These are phyloP conservation scores for Jacana jacana DNA, from an alignment of 2,113 vertebrate genomes.

Conservation along the genomic window DNA sequence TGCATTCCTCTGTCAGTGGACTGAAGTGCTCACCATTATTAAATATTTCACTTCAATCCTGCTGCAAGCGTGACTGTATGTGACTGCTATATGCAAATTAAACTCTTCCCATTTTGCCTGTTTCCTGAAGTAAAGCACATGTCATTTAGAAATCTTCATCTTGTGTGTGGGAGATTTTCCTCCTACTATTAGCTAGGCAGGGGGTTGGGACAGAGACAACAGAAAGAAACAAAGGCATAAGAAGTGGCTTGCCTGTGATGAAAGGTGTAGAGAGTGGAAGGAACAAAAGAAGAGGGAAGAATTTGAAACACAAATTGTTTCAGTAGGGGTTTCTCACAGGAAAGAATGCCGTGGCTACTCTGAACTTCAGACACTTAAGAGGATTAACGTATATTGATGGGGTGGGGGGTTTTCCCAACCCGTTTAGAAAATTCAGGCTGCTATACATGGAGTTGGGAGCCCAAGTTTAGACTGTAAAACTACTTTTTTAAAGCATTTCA, in stretches of 20 bases:
- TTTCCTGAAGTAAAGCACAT: background rate
- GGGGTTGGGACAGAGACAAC: background rate
- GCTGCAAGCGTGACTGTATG: background rate
- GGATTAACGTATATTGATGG: constrained; percentile 13
- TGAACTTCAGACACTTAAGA: constrained; percentile 35
- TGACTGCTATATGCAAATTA: background rate
- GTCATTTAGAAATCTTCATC: background rate
- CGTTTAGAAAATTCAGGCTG: background rate
- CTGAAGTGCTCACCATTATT: background rate
- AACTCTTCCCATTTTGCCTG: background rate
- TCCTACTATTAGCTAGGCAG: background rate
- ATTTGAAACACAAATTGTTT: constrained; percentile 11
- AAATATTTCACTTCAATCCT: background rate
- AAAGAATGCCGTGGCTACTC: background rate
- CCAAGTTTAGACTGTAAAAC: background rate
- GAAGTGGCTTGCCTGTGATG: background rate
- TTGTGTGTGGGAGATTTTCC: background rate
- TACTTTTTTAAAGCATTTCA: background rate
- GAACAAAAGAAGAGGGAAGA: background rate
- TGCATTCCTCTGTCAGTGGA: background rate
- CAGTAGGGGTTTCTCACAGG: constrained; percentile 6
- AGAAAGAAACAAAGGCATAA: constrained; percentile 4
- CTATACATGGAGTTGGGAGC: background rate
- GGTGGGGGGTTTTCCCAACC: background rate
- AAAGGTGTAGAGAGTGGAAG: background rate